Evolutionary conservation across 2,797 vertebrate genomes (phyloP).

Genomic region (Sebastes jordani): DNA sequence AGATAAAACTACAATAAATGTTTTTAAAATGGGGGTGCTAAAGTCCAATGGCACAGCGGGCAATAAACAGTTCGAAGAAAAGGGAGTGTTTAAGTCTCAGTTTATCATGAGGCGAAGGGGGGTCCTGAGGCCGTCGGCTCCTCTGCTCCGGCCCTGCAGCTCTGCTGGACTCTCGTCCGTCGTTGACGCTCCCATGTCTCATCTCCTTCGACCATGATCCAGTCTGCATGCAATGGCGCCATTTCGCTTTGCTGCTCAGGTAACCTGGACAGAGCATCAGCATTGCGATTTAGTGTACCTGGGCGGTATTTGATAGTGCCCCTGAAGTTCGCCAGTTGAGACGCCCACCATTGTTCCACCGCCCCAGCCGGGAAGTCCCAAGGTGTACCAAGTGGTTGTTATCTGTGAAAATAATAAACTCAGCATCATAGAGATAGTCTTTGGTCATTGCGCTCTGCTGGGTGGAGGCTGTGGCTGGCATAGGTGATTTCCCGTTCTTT

Average conservation of each 20-base stretch:
- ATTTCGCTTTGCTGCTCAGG: not conserved
- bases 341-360: constrained; percentile 6
- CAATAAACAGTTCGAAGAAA: too few species aligned
- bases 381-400: not conserved
- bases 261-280: constrained; percentile 1
- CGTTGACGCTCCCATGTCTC: too few species aligned
- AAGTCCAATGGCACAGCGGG: too few species aligned
- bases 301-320: constrained; percentile 9
- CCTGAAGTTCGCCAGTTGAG: not conserved
- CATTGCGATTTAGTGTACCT: not conserved
- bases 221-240: too few species aligned
- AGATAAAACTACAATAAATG: too few species aligned
- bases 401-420: not conserved
- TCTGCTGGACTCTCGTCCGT: too few species aligned
- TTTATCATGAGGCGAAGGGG: too few species aligned
- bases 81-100: too few species aligned
- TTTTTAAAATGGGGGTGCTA: too few species aligned
- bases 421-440: constrained; percentile 2
- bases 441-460: not conserved
- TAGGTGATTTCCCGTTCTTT: constrained; percentile 2
- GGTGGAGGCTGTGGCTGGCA: constrained; percentile 2
- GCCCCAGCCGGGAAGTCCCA: not conserved
- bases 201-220: too few species aligned
- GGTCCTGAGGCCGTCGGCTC: too few species aligned
- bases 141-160: too few species aligned